Base-by-base conservation (phyloP, 2,888 invertebrate genomes). In the Caenorhabditis doughertyi region DNA sequence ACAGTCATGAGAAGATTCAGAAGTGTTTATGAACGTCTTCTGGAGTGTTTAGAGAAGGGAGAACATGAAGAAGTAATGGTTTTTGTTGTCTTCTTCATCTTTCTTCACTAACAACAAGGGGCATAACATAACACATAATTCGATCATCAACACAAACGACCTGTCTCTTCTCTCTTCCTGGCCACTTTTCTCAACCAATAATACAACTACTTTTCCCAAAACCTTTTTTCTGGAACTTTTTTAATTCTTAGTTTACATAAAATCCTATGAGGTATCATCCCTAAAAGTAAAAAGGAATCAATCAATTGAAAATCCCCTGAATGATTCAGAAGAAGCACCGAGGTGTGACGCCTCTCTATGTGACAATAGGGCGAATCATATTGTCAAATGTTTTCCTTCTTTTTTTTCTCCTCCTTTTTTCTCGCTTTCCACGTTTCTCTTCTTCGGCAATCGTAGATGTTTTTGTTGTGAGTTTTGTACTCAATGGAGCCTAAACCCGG, bases 301-400 rank as follows among this genome's bases (percentile, higher is more conserved):
- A 39, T 39, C 39, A 13, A 39, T 39, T 18, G 2, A 47, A 47
- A 47, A 18, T 3, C 44, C 44, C 21, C 9, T 18, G 18, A 44
- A 32, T 27, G 25, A 13, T 18, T 21, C 56, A 53, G 39, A 25
- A 32, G 32, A 65, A 65, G 49, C 64, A 49, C 29, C 64, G 64
- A 65, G 49, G 64, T 49, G 64, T 65, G 64, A 65, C 64, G 64
- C 44, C 9, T 47, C 18, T 47, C 3, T 47, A 7, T n/a, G 18
- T 47, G 44, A 47, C 44, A 47, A 47, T 47, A 47, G 44, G 16
- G 16, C 3, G 39, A 39, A 39, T 13, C 39, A 39, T 4, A 39
- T 39, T 16, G 39, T 39, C 13, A 47, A 13, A 47, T 47, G 44
- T 47, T 5, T 42, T 42, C 13, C 13, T 42, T 16, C 13, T 13